Evolutionary conservation across 2,888 invertebrate species (phyloP).

Genomic region (Mechanitis messenoides): DNA sequence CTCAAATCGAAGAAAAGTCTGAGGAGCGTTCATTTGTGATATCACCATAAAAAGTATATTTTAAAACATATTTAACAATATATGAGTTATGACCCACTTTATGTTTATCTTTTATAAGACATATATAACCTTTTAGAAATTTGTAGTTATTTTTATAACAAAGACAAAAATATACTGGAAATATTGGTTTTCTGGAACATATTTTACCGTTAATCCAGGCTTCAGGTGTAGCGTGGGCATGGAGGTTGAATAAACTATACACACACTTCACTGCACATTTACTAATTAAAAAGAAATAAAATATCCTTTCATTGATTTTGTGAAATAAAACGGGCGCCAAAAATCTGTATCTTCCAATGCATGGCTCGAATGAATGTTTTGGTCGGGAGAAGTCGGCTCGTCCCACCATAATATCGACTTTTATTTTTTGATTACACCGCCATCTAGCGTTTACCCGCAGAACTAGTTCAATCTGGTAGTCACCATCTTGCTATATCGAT

Average conservation of each 20-base stretch:
- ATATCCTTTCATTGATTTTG: slow-evolving; percentile 40
- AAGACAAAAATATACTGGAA: slow-evolving; percentile 43
- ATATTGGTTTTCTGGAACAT: slow-evolving; percentile 31
- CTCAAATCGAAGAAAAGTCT: background rate
- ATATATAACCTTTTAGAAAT: slow-evolving; percentile 12
- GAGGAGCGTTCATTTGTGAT: background rate
- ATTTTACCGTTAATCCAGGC: slow-evolving; percentile 69
- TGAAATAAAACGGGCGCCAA: slow-evolving; percentile 55
- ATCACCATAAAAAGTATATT: background rate
- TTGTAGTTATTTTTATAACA: slow-evolving; percentile 44
- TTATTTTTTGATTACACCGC: slow-evolving; percentile 24
- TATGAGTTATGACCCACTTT: slow-evolving; percentile 1
- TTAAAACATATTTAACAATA: background rate
- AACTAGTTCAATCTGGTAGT: background rate
- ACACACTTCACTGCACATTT: slow-evolving; percentile 57
- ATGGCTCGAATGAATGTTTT: slow-evolving; percentile 66
- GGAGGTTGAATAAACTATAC: slow-evolving; percentile 36
- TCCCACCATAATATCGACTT: slow-evolving; percentile 49
- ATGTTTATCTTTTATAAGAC: slow-evolving; percentile 2
- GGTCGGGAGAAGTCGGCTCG: slow-evolving; percentile 37
- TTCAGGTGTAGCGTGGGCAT: slow-evolving; percentile 73
- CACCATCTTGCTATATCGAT: too few species aligned
- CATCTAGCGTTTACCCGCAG: slow-evolving; percentile 34
- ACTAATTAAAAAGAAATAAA: slow-evolving; percentile 33
- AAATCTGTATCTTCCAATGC: slow-evolving; percentile 54